Conservation (phyloP, 2,888 invertebrate species). For the Andrena fulva region DNA sequence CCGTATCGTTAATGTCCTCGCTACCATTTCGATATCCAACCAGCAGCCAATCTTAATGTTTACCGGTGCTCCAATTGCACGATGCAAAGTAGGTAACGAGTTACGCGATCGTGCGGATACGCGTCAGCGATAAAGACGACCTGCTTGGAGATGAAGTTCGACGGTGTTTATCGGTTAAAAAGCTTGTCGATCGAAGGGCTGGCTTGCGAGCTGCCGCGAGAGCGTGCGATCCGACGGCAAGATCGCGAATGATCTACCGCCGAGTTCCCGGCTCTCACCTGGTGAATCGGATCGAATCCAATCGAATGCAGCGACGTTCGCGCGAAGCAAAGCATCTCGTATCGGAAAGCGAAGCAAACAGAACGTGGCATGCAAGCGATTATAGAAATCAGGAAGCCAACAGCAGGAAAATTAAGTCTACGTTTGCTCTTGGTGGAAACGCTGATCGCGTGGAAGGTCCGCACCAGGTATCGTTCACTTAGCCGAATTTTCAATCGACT, state of each 20-base stretch:
- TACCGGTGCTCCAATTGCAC: neutral
- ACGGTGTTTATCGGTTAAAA: too few relatives aligned
- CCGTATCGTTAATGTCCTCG: slow-evolving; percentile 48
- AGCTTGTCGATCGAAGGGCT: too few relatives aligned
- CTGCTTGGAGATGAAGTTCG: too few relatives aligned
- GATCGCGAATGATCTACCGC: slow-evolving; percentile 36
- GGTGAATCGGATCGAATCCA: neutral
- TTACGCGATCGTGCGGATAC: neutral
- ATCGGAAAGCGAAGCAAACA: slow-evolving; percentile 39
- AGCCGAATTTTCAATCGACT: too few relatives aligned
- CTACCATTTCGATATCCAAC: neutral
- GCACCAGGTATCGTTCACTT: neutral
- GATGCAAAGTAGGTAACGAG: neutral
- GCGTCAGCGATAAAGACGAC: neutral
- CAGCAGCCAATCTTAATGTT: neutral
- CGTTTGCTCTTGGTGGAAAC: neutral
- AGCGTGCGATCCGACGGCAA: slow-evolving; percentile 60
- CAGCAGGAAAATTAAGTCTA: neutral
- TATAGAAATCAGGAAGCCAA: neutral
- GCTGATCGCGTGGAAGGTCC: slow-evolving; percentile 12
- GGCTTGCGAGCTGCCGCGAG: neutral
- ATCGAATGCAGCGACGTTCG: slow-evolving; percentile 12
- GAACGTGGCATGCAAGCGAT: slow-evolving; percentile 22
- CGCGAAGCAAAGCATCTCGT: slow-evolving; percentile 19
- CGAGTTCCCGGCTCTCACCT: neutral